Evolutionary conservation across 2,797 vertebrate species (phyloP).

Genomic region (Acanthiza pusilla): DNA sequence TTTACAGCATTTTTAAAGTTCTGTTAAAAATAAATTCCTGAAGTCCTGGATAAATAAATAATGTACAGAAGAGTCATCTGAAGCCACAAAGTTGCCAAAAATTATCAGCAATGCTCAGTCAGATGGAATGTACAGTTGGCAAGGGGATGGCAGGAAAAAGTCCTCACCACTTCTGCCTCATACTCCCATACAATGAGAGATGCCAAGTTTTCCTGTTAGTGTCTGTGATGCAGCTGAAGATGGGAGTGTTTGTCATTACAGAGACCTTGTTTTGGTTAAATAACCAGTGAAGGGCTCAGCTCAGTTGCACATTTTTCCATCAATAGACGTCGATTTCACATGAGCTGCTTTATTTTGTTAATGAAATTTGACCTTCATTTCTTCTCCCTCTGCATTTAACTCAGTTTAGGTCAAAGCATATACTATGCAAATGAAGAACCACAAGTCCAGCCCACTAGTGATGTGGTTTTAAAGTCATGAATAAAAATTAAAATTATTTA

Average conservation of each 20-base stretch:
- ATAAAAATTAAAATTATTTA: conserved; percentile 54
- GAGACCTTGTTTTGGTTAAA: conserved; percentile 60
- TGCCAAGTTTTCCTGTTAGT: conserved; percentile 49
- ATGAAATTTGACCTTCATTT: conserved; percentile 29
- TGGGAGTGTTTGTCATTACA: conserved; percentile 63
- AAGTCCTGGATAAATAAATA: conserved; percentile 65
- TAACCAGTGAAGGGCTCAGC: conserved; percentile 16
- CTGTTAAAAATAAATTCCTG: conserved; percentile 69
- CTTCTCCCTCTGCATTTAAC: conserved; percentile 21
- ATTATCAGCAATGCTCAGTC: conserved; percentile 70
- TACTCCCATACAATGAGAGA: conserved; percentile 57
- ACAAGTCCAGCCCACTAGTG: conserved; percentile 32
- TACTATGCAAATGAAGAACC: conserved; percentile 58
- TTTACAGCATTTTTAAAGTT: conserved; percentile 39
- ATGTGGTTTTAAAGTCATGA: conserved; percentile 51
- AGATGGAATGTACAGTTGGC: conserved; percentile 72
- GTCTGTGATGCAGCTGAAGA: conserved; percentile 51
- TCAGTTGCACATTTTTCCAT: conserved; percentile 19
- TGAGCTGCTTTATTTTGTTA: conserved; percentile 52
- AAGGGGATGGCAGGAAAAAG: conserved; percentile 54
- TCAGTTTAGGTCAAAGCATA: conserved; percentile 38
- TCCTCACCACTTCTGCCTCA: conserved; percentile 48
- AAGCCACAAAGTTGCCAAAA: conserved; percentile 65
- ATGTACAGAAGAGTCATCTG: conserved; percentile 64
- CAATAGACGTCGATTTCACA: not conserved